phyloP scores from a whole-genome alignment of 2,888 invertebrate genomes.

The Tineola bisselliella region DNA sequence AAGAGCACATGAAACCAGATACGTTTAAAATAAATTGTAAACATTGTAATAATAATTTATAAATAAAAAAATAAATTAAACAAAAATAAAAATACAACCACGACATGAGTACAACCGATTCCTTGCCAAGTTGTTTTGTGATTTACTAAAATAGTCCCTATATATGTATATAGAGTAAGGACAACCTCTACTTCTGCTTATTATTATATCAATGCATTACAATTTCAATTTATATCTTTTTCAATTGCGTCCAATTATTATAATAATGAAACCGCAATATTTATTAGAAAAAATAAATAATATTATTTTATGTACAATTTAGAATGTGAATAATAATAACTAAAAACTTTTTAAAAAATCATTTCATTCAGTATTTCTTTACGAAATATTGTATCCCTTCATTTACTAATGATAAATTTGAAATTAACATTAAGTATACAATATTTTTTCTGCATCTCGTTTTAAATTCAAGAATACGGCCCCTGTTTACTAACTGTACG shows the following conservation, averaged over 20 bases:
- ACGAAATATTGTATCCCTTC: too few species aligned
- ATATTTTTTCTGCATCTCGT: not conserved
- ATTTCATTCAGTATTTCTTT: too few species aligned
- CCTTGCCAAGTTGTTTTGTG: not conserved
- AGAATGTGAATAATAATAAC: too few species aligned
- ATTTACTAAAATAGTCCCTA: conserved; percentile 1
- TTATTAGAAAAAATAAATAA: too few species aligned
- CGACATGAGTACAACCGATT: not conserved
- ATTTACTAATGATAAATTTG: too few species aligned
- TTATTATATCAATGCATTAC: not conserved
- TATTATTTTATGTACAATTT: too few species aligned
- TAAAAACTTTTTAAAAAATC: too few species aligned
- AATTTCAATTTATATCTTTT: too few species aligned
- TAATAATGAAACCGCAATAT: too few species aligned
- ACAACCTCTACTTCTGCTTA: not conserved
- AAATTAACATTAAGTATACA: too few species aligned
- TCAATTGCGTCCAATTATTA: too few species aligned
- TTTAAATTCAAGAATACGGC: not conserved
- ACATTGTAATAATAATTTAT: not conserved
- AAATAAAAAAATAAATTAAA: not conserved
- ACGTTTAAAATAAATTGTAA: not conserved
- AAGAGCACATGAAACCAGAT: not conserved
- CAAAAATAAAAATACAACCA: conserved; percentile 1
- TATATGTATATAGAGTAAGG: not conserved
- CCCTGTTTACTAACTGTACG: conserved; percentile 10